Conservation (phyloP, 2,113 vertebrate genomes). For the Dipodomys spectabilis region DNA sequence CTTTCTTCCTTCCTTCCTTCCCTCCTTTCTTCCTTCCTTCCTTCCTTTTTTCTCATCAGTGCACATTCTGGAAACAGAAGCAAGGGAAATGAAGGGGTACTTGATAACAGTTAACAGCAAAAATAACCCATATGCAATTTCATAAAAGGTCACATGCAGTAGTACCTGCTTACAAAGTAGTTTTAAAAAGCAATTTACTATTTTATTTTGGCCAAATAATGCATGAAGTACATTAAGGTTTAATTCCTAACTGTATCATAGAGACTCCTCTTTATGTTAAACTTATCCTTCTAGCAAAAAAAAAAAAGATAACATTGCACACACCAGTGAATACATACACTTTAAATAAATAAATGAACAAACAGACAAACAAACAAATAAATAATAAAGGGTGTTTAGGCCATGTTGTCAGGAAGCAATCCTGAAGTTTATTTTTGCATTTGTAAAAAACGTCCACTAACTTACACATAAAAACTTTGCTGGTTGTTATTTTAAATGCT, state of each 20-base stretch:
- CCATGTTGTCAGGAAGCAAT: neutral
- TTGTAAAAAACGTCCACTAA: neutral
- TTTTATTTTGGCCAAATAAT: neutral
- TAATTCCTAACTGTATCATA: neutral
- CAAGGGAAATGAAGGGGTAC: neutral
- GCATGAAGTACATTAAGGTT: neutral
- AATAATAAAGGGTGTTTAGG: neutral
- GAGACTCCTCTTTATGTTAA: neutral
- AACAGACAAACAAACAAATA: neutral
- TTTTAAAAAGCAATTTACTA: neutral
- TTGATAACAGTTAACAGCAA: neutral
- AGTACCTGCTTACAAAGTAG: neutral
- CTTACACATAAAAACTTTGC: neutral
- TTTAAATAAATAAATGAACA: neutral
- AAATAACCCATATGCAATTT: neutral
- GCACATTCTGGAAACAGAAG: neutral
- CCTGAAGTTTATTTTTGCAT: constrained; percentile 9
- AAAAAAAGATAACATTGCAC: neutral
- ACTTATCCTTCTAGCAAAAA: neutral
- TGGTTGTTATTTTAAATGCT: neutral
- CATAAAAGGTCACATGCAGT: neutral
- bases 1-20: no score
- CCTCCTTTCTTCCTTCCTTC: no score
- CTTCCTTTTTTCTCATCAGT: neutral
- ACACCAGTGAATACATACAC: neutral